Conservation (phyloP, 1,140 invertebrate species). For the Trinorchestia longiramus region DNA sequence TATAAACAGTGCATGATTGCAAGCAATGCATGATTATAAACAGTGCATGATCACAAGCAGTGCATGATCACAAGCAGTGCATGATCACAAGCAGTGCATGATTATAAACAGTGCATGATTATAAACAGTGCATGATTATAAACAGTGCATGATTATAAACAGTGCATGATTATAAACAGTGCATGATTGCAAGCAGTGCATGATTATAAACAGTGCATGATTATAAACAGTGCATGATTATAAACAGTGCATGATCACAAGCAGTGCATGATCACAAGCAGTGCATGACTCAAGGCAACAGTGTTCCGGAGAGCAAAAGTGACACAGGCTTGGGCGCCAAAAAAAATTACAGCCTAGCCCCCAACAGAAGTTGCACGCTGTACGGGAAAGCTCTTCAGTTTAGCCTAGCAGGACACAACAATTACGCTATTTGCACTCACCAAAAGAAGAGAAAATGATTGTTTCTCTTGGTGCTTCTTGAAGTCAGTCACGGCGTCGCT, state of each 20-base stretch:
- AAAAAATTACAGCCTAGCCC: not conserved
- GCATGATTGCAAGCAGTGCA: no score
- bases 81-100: not conserved
- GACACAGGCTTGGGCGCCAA: slow-evolving; percentile 30
- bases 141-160: no score
- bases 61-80: no score
- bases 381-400: slow-evolving; percentile 28
- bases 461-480: not conserved
- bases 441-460: not conserved
- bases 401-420: not conserved
- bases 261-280: not conserved
- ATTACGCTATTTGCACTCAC: not conserved
- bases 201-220: no score
- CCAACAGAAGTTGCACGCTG: not conserved
- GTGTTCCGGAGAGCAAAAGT: slow-evolving; percentile 29
- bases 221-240: not conserved
- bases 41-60: no score
- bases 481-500: not conserved
- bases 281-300: slow-evolving; percentile 30
- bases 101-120: not conserved
- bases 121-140: no score
- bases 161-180: no score
- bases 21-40: no score
- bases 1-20: no score
- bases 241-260: not conserved